These are phyloP conservation scores for Bubalus kerabau DNA, from an alignment of 2,113 vertebrate genomes.

Conservation along the genomic window DNA sequence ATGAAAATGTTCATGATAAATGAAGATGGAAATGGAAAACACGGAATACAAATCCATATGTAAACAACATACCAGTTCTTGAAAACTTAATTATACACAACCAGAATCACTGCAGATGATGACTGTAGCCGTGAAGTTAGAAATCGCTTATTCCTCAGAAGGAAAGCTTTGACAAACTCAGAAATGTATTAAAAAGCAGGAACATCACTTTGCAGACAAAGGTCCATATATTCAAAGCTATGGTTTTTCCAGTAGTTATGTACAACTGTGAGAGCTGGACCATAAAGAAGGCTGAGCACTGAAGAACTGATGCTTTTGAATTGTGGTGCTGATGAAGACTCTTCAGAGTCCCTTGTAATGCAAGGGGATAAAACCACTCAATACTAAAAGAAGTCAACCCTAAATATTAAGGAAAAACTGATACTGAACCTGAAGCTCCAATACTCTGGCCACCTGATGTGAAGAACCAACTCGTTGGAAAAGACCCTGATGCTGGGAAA, in stretches of 20 bases:
- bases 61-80: background rate
- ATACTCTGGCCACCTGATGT: background rate
- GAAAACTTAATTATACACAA: background rate
- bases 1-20: background rate
- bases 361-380: background rate
- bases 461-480: background rate
- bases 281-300: background rate
- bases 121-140: background rate
- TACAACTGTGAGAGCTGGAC: background rate
- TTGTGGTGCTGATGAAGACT: background rate
- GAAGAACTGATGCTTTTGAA: background rate
- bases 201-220: background rate
- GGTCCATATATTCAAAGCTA: background rate
- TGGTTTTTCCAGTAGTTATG: background rate
- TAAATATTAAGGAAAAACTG: background rate
- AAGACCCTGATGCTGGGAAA: background rate
- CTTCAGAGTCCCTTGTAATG: background rate
- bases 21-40: background rate
- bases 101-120: background rate
- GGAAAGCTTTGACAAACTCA: background rate
- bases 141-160: accelerated
- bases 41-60: background rate
- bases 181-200: background rate
- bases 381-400: background rate
- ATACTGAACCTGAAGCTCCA: background rate